Conservation (phyloP, 2,797 vertebrate genomes). For the Siniperca scherzeri region DNA sequence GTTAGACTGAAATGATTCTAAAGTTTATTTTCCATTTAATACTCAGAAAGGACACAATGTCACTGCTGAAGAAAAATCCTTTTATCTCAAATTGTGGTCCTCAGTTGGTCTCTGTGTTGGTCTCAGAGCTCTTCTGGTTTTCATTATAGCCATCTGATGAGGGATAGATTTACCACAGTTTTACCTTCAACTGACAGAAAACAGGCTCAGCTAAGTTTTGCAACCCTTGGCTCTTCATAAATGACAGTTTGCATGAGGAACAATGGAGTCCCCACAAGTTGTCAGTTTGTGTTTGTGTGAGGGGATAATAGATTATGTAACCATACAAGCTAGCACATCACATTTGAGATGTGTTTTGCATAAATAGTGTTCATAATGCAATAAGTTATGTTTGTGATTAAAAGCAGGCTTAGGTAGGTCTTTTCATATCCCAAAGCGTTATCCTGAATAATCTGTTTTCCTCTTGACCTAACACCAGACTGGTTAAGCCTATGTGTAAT, state of each 20-base stretch:
- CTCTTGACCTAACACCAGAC: background rate
- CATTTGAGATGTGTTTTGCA: background rate
- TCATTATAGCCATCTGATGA: slow-evolving; percentile 14
- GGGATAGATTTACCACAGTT: slow-evolving; percentile 5
- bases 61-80: background rate
- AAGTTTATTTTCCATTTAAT: background rate
- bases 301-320: background rate
- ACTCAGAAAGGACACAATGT: background rate
- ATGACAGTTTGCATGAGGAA: slow-evolving; percentile 5
- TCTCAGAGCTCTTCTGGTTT: background rate
- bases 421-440: background rate
- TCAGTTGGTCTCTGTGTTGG: background rate
- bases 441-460: slow-evolving; percentile 1
- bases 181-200: slow-evolving; percentile 4
- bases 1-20: background rate
- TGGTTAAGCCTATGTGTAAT: background rate
- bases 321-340: background rate
- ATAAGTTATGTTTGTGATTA: background rate
- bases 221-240: slow-evolving; percentile 4
- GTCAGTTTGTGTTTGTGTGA: background rate
- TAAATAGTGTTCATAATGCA: background rate
- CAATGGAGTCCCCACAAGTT: background rate
- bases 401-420: background rate
- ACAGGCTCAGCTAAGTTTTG: background rate
- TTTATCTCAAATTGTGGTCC: background rate